Percentiles rank a stretch among this genome's conserved stretches.
Conservation (phyloP, 1,140 invertebrate species). For the fruit fly (Drosophila melanogaster) region Release_6_plus_ISO1_MT NT_033779.5:10020001-10020500, state of each 20-base stretch:
- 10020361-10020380: slow-evolving; percentile 39
- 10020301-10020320: slow-evolving; percentile 66
- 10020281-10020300: slow-evolving; percentile 54
- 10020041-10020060: slow-evolving; percentile 66
- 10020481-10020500: slow-evolving; percentile 3
- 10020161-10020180: slow-evolving; percentile 43
- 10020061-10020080: background rate
- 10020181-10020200: slow-evolving; percentile 32
- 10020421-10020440: slow-evolving; percentile 35
- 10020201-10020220: slow-evolving; percentile 28
- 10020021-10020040: slow-evolving; percentile 80
- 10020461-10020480: background rate
- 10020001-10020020: slow-evolving; percentile 70
- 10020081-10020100: background rate
- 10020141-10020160: slow-evolving; percentile 10
- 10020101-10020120: slow-evolving; percentile 30
- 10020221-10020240: slow-evolving; percentile 4
- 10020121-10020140: slow-evolving; percentile 65
- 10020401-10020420: slow-evolving; percentile 36
- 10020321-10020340: slow-evolving; percentile 74
- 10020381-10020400: slow-evolving; percentile 51
- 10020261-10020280: slow-evolving; percentile 52
- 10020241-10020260: too few relatives aligned
- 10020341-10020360: slow-evolving; percentile 2
- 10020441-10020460: slow-evolving; percentile 27